Conservation (phyloP, 64 coral and sea anemone genomes). For the Cladopsammia gracilis region DNA sequence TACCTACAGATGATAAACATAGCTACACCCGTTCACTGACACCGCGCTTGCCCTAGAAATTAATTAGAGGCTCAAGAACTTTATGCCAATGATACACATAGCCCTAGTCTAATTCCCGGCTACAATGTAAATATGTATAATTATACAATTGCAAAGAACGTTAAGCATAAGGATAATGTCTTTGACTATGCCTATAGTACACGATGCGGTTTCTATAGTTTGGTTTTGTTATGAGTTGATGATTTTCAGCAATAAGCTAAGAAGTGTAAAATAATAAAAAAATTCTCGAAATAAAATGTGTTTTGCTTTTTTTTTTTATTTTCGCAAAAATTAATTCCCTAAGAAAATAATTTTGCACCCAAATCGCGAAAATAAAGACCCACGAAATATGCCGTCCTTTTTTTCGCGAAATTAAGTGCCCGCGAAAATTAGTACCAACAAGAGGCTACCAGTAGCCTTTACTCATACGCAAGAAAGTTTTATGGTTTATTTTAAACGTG, state of each 20-base stretch:
- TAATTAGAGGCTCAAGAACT: conserved; percentile 50
- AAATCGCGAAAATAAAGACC: conserved; percentile 26
- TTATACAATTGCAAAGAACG: conserved; percentile 59
- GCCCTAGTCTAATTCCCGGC: conserved; percentile 19
- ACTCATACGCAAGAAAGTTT: too few relatives aligned
- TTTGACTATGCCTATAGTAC: conserved; percentile 38
- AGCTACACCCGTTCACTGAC: conserved; percentile 26
- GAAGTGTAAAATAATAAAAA: too few relatives aligned
- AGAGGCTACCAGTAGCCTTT: too few relatives aligned
- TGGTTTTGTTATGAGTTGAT: too few relatives aligned
- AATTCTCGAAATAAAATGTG: too few relatives aligned
- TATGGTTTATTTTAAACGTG: too few relatives aligned
- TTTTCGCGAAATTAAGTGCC: conserved; percentile 4
- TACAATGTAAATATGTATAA: conserved; percentile 22
- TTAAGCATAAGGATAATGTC: conserved; percentile 52
- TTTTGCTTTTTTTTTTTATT: too few relatives aligned
- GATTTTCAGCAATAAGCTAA: too few relatives aligned
- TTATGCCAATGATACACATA: conserved; percentile 56
- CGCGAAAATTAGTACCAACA: background rate
- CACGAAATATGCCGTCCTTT: background rate
- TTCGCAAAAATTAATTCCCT: conserved; percentile 26
- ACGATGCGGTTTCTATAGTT: conserved; percentile 61
- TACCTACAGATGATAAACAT: too few relatives aligned
- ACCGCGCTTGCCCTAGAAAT: conserved; percentile 7
- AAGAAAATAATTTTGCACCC: conserved; percentile 23